phyloP scores from a whole-genome alignment of 2,797 vertebrate species.

The Thaleichthys pacificus region DNA sequence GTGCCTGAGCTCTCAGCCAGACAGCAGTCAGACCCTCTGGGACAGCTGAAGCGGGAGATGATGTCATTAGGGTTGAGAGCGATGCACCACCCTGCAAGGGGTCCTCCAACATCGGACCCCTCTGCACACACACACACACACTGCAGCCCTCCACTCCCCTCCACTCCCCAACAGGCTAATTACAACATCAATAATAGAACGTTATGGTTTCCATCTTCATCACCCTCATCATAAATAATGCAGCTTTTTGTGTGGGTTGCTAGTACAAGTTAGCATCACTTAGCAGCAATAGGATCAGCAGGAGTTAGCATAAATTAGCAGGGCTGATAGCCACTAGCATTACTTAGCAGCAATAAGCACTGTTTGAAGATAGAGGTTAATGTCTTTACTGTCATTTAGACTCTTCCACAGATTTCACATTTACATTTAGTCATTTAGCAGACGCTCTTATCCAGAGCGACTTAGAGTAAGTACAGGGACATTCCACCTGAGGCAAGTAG shows the following conservation, averaged over 20 bases:
- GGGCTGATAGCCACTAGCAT: not conserved
- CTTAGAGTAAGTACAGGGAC: too few species aligned
- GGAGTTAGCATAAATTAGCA: not conserved
- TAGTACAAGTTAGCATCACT: not conserved
- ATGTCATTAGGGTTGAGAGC: not conserved
- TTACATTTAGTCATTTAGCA: too few species aligned
- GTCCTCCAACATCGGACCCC: not conserved
- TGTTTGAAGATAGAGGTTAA: too few species aligned
- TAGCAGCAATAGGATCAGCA: not conserved
- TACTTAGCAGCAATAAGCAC: not conserved
- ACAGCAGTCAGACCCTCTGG: not conserved
- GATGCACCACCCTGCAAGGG: not conserved
- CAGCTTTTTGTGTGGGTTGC: slow-evolving; percentile 7
- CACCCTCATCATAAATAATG: slow-evolving; percentile 58
- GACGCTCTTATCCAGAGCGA: too few species aligned
- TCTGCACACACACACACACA: not conserved
- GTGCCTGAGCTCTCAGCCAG: not conserved
- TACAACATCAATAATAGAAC: slow-evolving; percentile 7
- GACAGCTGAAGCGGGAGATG: not conserved
- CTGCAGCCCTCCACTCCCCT: not conserved
- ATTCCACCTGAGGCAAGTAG: too few species aligned
- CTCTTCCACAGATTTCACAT: not conserved
- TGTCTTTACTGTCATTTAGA: not conserved
- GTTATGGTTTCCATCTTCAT: slow-evolving; percentile 44
- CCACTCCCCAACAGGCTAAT: not conserved